Percentiles rank a stretch among this genome's conserved stretches.
Conservation (phyloP, 2,113 vertebrate species). For the Bettongia penicillata region DNA sequence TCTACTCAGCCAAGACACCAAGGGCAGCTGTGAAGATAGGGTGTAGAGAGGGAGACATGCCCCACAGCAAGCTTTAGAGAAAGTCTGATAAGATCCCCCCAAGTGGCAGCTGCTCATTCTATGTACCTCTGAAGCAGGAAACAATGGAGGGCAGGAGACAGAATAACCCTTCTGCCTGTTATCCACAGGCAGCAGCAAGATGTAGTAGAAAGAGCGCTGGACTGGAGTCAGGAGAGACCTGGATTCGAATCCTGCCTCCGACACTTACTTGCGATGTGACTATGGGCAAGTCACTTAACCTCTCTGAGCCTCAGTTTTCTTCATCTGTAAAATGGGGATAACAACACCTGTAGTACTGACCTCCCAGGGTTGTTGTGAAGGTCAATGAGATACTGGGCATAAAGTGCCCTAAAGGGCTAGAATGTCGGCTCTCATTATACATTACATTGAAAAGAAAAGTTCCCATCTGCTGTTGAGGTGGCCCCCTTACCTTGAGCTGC, state of each 20-base stretch:
- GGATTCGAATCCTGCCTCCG: slow-evolving; percentile 1
- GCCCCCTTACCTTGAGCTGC: slow-evolving; percentile 94
- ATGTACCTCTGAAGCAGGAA: slow-evolving; percentile 2
- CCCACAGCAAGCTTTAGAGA: neutral
- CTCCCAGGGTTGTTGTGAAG: neutral
- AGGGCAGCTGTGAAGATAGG: neutral
- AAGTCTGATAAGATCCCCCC: neutral
- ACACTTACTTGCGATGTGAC: neutral
- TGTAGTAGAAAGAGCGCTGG: neutral
- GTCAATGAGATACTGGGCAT: neutral
- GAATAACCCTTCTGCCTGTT: neutral
- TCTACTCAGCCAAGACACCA: neutral
- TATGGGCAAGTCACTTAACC: neutral
- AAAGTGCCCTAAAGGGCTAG: neutral
- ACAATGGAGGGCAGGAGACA: slow-evolving; percentile 1
- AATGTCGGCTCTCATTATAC: neutral
- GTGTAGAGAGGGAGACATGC: neutral
- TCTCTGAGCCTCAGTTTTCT: slow-evolving; percentile 2
- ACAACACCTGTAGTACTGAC: neutral
- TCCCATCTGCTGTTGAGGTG: slow-evolving; percentile 40
- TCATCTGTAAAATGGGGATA: slow-evolving; percentile 3
- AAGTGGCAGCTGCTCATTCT: neutral
- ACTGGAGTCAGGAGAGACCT: neutral
- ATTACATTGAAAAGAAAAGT: neutral
- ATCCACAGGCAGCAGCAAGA: neutral